Evolutionary conservation across 2,797 vertebrate species (phyloP).

Genomic region (Danio albolineatus): DNA sequence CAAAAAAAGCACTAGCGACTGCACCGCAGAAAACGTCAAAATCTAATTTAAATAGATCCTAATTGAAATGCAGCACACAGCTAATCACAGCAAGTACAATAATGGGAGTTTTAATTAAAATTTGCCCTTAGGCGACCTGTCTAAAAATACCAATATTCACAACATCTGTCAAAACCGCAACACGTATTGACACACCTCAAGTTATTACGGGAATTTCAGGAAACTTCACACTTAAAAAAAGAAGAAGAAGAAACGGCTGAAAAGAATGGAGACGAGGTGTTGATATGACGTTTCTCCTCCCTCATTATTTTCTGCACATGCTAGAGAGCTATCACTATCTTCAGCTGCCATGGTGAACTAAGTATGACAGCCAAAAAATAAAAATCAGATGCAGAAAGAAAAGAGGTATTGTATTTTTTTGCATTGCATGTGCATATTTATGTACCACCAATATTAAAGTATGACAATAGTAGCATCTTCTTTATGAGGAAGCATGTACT

Average conservation of each 20-base stretch:
- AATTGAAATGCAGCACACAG: conserved; percentile 52
- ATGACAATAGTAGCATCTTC: neutral
- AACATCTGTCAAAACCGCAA: conserved; percentile 14
- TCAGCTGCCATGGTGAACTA: conserved; percentile 8
- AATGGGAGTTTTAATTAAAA: conserved; percentile 24
- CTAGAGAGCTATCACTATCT: neutral
- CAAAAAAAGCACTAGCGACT: neutral
- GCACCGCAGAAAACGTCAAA: neutral
- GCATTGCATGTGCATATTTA: neutral
- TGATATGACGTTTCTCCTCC: neutral
- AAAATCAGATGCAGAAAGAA: neutral
- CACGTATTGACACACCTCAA: conserved; percentile 47
- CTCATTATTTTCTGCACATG: conserved; percentile 1
- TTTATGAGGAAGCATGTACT: conserved; percentile 17
- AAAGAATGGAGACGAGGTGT: neutral
- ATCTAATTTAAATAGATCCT: conserved; percentile 53
- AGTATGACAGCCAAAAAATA: conserved; percentile 10
- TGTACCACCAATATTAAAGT: neutral
- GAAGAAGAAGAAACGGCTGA: neutral
- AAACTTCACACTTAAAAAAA: neutral
- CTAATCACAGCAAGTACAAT: conserved; percentile 29
- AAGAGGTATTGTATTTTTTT: neutral
- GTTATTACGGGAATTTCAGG: neutral
- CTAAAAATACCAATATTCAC: conserved; percentile 19
- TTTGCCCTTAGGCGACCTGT: conserved; percentile 17